These are phyloP conservation scores for Falcaria lacertinaria DNA, from an alignment of 2,888 invertebrate genomes.

Conservation along the genomic window DNA sequence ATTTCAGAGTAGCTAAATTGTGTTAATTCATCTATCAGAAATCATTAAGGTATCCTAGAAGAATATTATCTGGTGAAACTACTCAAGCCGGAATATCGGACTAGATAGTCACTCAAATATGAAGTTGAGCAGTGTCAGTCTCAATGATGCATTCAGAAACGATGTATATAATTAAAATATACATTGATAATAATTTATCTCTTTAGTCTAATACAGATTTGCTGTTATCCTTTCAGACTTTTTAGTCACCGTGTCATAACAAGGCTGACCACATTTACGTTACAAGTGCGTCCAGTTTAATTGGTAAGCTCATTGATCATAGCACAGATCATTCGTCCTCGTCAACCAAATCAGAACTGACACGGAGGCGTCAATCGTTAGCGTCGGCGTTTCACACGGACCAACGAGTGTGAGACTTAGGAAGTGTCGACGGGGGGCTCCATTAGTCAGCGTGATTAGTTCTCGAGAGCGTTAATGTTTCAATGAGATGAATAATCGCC, in stretches of 20 bases:
- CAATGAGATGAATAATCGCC: constrained; percentile 78
- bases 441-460: constrained; percentile 79
- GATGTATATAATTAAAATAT: no score
- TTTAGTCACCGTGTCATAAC: not conserved
- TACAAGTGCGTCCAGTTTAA: constrained; percentile 21
- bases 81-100: no score
- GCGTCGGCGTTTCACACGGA: constrained; percentile 45
- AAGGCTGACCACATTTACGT: constrained; percentile 7
- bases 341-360: constrained; percentile 48
- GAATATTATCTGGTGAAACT: no score
- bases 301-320: constrained; percentile 42
- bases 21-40: no score
- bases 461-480: constrained; percentile 74
- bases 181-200: no score
- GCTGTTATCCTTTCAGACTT: no score
- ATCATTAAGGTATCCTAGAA: no score
- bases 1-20: no score
- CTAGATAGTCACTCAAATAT: no score
- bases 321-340: constrained; percentile 52
- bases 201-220: no score
- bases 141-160: no score
- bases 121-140: no score
- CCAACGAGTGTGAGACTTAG: constrained; percentile 64
- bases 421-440: constrained; percentile 77
- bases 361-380: constrained; percentile 40